Percentiles rank a stretch among this genome's conserved stretches.
These are phyloP conservation scores for Dasypogon diadema DNA, from an alignment of 2,888 invertebrate species.

Conservation along the genomic window DNA sequence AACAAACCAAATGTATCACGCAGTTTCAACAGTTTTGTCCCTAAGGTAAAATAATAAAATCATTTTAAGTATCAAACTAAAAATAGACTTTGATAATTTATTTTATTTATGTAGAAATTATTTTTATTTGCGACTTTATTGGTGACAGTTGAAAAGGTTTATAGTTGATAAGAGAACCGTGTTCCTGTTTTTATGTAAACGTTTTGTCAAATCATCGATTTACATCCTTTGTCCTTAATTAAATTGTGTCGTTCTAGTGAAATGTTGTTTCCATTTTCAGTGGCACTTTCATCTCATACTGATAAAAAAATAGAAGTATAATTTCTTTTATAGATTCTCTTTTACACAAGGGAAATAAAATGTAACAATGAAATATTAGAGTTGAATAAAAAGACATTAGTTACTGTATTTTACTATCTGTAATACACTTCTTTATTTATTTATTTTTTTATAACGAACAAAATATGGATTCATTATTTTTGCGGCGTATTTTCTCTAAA, in stretches of 20 bases:
- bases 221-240: background rate
- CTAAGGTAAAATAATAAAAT: constrained; percentile 79
- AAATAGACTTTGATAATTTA: constrained; percentile 21
- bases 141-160: constrained; percentile 11
- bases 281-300: constrained; percentile 3
- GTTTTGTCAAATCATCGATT: constrained; percentile 5
- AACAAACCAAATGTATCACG: constrained; percentile 94
- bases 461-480: too few species aligned
- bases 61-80: constrained; percentile 22
- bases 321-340: too few species aligned
- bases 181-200: constrained; percentile 23
- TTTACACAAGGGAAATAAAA: too few species aligned
- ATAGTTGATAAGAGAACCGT: constrained; percentile 4
- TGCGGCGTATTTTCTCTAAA: too few species aligned
- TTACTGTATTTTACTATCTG: too few species aligned
- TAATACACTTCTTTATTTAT: too few species aligned
- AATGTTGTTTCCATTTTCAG: background rate
- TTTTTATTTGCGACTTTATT: constrained; percentile 19
- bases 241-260: background rate
- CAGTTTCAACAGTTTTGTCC: constrained; percentile 92
- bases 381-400: too few species aligned
- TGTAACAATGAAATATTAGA: too few species aligned
- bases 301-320: background rate
- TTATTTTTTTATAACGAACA: too few species aligned
- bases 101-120: constrained; percentile 7